Base-by-base conservation (phyloP, 37 sponge, comb jelly and placozoan genomes). In the Petrosia ficiformis region DNA sequence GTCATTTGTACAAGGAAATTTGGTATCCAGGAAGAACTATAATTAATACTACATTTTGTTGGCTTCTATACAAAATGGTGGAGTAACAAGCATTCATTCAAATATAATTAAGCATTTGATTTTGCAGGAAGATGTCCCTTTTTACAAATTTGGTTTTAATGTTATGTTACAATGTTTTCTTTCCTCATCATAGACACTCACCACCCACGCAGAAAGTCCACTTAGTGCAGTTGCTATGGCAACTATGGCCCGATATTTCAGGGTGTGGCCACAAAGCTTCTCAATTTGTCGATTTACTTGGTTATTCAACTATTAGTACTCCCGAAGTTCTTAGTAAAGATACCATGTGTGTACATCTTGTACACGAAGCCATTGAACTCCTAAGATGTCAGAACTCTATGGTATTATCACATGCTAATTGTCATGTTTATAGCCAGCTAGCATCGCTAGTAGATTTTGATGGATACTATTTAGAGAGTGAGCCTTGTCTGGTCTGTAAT, bases 401-500 rank as follows among this genome's bases (percentile, higher is more conserved):
- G 35, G 66, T 95, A 6, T 31, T 74, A 24, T 26, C 61, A 14
- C 96, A 95, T 68, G 93, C 93, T 44, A 95, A 92, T 78, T 75
- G 82, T 19, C 89, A 92, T 71, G 65, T 95, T 67, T 95, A 95
- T 82, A 75, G 68, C 19, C 85, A 85, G 67, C 90, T 95, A 0
- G 77, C 66, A 26, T 58, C 68, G 0, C 31, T 95, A 32, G 93
- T 95, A 26, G 93, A 95, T 67, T 92, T 92, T 75, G 96, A 95
- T 60, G 96, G 96, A 25, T 92, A 82, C 79, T 95, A 91, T 69
- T 67, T 95, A 44, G 96, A 95, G 77, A 95, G 87, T 76, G 86
- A 95, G 72, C 96, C 96, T 0, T 95, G 96, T 75, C 87, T 92
- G 10, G 85, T 95, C 28, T 95, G 96, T 80, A 95, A 89, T 56